These are phyloP conservation scores for Nanorana parkeri DNA, from an alignment of 2,113 vertebrate genomes.

Conservation along the genomic window DNA sequence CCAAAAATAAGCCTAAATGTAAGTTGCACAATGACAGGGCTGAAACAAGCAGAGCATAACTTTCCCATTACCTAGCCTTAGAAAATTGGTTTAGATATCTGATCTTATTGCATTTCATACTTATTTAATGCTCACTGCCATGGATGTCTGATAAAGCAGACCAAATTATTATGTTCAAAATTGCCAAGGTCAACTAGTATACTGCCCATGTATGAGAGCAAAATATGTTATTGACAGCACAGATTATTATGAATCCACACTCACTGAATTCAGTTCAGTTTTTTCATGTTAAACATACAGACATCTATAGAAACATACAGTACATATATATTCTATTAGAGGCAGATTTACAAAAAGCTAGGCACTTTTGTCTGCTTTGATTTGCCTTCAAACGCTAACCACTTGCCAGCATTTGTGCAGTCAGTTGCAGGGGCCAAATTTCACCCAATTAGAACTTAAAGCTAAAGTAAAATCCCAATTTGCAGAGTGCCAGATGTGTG, in stretches of 20 bases:
- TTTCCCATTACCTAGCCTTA: slow-evolving; percentile 54
- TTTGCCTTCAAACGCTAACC: too few relatives aligned
- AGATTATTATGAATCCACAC: background rate
- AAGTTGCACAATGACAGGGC: slow-evolving; percentile 58
- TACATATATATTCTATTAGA: too few relatives aligned
- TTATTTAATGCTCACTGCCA: slow-evolving; percentile 53
- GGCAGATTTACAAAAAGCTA: too few relatives aligned
- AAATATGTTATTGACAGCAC: background rate
- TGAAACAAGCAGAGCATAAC: slow-evolving; percentile 63
- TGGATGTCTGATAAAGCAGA: slow-evolving; percentile 58
- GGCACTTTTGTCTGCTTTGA: too few relatives aligned
- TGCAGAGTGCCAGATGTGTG: too few relatives aligned
- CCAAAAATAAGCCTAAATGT: slow-evolving; percentile 55
- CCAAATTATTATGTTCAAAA: slow-evolving; percentile 55
- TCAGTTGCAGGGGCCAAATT: too few relatives aligned
- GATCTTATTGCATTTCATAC: slow-evolving; percentile 61
- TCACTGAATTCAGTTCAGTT: background rate
- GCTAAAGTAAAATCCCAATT: too few relatives aligned
- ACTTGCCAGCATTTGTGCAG: too few relatives aligned
- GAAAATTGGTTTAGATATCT: slow-evolving; percentile 66
- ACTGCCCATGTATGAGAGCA: slow-evolving; percentile 17
- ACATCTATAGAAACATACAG: too few relatives aligned
- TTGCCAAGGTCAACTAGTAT: slow-evolving; percentile 53
- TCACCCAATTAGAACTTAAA: too few relatives aligned
- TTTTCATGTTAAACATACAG: background rate